Evolutionary conservation across 2,888 invertebrate genomes (phyloP).

Genomic region (Pardosa pseudoannulata): DNA sequence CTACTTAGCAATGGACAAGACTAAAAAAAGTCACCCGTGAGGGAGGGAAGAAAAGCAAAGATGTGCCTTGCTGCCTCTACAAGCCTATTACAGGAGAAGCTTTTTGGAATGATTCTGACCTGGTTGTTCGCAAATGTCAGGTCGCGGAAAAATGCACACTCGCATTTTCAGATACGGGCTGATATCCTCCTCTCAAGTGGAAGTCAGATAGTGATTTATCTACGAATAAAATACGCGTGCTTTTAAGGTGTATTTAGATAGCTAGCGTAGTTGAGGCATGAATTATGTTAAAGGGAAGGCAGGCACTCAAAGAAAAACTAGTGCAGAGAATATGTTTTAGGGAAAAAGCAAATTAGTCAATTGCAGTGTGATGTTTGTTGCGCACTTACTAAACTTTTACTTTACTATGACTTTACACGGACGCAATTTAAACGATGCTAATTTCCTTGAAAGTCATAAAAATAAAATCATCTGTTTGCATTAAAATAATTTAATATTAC

Average conservation of each 20-base stretch:
- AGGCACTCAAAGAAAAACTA: too few relatives aligned
- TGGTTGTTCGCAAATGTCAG: not conserved
- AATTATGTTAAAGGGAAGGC: too few relatives aligned
- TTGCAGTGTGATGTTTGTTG: too few relatives aligned
- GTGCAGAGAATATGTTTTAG: too few relatives aligned
- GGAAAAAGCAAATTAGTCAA: too few relatives aligned
- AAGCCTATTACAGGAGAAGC: not conserved
- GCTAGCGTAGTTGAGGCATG: not conserved
- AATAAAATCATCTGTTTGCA: too few relatives aligned
- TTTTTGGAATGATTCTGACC: not conserved
- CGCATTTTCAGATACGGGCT: not conserved
- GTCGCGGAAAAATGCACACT: not conserved
- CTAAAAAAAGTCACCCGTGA: not conserved
- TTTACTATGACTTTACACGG: too few relatives aligned
- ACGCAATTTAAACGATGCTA: too few relatives aligned
- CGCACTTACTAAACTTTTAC: too few relatives aligned
- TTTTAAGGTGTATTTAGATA: not conserved
- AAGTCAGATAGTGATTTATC: not conserved
- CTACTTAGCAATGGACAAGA: not conserved
- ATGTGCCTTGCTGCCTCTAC: not conserved
- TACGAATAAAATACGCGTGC: not conserved
- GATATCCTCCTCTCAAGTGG: not conserved
- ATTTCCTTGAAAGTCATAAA: too few relatives aligned
- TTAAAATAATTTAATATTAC: too few relatives aligned
- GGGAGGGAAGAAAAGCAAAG: not conserved